Percentiles rank a stretch among this genome's conserved stretches.
These are phyloP conservation scores for Prionailurus viverrinus DNA, from an alignment of 2,113 vertebrate genomes.

Conservation along the genomic window DNA sequence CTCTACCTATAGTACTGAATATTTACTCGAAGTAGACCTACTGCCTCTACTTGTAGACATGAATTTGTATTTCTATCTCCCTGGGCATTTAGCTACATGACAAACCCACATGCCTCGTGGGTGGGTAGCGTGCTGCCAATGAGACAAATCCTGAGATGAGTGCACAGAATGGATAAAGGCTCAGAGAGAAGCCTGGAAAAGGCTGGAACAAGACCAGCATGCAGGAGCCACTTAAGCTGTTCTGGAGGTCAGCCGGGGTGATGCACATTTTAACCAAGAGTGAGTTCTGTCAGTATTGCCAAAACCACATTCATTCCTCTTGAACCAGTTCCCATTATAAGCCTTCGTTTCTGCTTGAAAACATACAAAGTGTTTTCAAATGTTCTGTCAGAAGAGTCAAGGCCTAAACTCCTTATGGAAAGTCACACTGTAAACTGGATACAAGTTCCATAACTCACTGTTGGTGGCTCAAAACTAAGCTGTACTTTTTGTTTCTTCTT, in stretches of 20 bases:
- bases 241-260: neutral
- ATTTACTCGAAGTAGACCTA: neutral
- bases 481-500: neutral
- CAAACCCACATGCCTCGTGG: neutral
- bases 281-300: neutral
- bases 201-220: neutral
- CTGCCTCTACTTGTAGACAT: neutral
- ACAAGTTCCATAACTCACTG: neutral
- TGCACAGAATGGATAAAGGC: neutral
- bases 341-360: neutral
- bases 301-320: neutral
- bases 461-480: neutral
- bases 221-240: neutral
- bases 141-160: neutral
- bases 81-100: neutral
- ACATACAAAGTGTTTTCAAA: neutral
- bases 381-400: neutral
- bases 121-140: neutral
- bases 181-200: neutral
- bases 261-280: neutral
- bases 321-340: neutral
- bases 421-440: neutral
- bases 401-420: neutral
- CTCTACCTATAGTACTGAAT: neutral
- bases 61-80: neutral